Percentiles rank a stretch among this genome's conserved stretches.
These are phyloP conservation scores for Latrodectus hesperus DNA, from an alignment of 2,888 invertebrate genomes.

Conservation along the genomic window DNA sequence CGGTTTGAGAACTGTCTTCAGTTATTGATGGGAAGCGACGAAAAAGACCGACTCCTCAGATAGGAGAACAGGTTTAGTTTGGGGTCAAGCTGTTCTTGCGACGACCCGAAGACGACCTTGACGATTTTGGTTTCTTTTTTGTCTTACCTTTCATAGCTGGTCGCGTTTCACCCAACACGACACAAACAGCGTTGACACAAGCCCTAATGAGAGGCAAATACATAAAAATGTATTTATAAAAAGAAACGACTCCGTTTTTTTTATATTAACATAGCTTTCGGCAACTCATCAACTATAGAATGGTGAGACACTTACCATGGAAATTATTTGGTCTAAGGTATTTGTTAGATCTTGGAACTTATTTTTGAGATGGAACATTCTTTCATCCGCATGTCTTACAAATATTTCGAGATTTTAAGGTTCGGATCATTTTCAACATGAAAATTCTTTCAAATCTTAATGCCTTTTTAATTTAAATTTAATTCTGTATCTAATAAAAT, in stretches of 20 bases:
- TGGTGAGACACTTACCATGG: no score
- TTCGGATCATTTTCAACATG: no score
- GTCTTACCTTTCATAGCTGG: background rate
- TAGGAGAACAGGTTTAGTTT: conserved; percentile 58
- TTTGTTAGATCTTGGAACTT: no score
- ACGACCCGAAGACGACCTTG: conserved; percentile 50
- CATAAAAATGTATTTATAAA: background rate
- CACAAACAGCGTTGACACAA: conserved; percentile 23
- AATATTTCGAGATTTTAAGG: no score
- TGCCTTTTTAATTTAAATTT: no score
- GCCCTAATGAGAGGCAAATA: background rate
- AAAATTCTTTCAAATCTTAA: no score
- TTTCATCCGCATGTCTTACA: no score
- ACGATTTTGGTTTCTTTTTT: conserved; percentile 13
- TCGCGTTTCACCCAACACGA: conserved; percentile 16
- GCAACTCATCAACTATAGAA: no score
- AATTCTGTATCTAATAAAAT: no score
- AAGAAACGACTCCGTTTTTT: background rate
- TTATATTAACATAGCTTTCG: background rate
- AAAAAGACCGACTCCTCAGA: conserved; percentile 30
- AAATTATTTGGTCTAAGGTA: no score
- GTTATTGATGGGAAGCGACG: conserved; percentile 59
- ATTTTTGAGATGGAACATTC: no score
- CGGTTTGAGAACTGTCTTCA: conserved; percentile 18
- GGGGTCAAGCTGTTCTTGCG: conserved; percentile 44